Percentiles rank a stretch among this genome's conserved stretches.
Evolutionary conservation across 2,113 vertebrate species (phyloP).

Genomic region (Chlamydotis undulata): DNA sequence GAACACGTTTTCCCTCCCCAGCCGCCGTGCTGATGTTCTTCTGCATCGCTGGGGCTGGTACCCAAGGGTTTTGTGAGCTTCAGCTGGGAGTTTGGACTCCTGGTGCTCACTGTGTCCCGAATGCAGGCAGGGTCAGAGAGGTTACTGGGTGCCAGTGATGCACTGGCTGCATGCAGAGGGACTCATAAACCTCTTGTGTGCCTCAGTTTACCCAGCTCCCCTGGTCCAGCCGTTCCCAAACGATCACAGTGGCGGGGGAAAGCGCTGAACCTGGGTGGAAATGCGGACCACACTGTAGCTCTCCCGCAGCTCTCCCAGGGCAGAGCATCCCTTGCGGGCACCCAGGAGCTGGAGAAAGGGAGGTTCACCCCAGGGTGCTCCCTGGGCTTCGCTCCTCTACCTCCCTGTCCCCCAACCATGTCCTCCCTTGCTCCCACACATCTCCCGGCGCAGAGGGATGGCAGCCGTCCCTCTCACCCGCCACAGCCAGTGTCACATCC

Average conservation of each 20-base stretch:
- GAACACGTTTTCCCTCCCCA: not conserved
- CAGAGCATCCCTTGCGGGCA: not conserved
- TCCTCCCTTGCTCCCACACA: not conserved
- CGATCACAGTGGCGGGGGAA: fast-evolving
- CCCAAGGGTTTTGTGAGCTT: not conserved
- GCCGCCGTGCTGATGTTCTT: fast-evolving
- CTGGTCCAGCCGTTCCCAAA: not conserved
- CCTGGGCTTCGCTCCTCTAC: not conserved
- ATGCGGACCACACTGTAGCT: fast-evolving
- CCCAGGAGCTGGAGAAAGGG: fast-evolving
- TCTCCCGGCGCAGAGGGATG: not conserved
- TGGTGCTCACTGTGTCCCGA: fast-evolving
- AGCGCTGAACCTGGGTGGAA: fast-evolving
- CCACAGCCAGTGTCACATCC: not conserved
- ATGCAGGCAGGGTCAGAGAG: fast-evolving
- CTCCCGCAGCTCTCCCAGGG: not conserved
- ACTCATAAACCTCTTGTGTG: not conserved
- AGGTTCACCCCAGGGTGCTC: not conserved
- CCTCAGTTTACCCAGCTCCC: not conserved
- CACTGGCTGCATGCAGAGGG: fast-evolving
- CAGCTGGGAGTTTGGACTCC: not conserved
- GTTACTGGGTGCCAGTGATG: fast-evolving
- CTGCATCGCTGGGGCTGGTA: not conserved
- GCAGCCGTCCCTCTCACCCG: not conserved
- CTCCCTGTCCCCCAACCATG: fast-evolving